phyloP scores from a whole-genome alignment of 2,797 vertebrate genomes.

The Malacoraja senta region DNA sequence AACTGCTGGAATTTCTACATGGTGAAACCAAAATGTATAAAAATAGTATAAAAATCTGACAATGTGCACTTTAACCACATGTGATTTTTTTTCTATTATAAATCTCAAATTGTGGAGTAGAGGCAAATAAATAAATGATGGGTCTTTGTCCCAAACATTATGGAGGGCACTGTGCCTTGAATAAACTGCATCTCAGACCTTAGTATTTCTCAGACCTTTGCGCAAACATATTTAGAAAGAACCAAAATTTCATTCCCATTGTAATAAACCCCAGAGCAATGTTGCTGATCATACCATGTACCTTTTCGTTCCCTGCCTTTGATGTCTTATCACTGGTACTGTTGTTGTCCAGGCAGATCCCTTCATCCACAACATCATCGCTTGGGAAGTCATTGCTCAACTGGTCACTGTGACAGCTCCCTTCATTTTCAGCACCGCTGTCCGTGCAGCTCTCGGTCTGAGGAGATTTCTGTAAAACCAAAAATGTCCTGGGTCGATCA shows the following conservation, averaged over 20 bases:
- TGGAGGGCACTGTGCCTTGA: too few species aligned
- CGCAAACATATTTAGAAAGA: neutral
- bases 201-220: too few species aligned
- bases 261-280: neutral
- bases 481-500: neutral
- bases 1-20: too few species aligned
- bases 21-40: too few species aligned
- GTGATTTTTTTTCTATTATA: too few species aligned
- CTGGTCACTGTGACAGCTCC: conserved; percentile 98
- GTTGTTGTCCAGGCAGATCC: conserved; percentile 89
- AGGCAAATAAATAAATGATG: too few species aligned
- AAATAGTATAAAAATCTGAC: too few species aligned
- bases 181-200: too few species aligned
- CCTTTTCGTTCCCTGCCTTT: conserved; percentile 80
- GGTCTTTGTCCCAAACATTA: too few species aligned
- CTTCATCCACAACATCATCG: conserved; percentile 92
- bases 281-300: conserved; percentile 46
- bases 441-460: conserved; percentile 98
- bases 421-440: conserved; percentile 97
- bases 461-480: conserved; percentile 78
- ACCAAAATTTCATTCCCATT: neutral
- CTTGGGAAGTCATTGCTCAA: conserved; percentile 98
- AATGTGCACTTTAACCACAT: too few species aligned
- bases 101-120: too few species aligned
- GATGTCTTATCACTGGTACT: conserved; percentile 76